Conservation (phyloP, 2,113 vertebrate species). For the Trogon melanurus region DNA sequence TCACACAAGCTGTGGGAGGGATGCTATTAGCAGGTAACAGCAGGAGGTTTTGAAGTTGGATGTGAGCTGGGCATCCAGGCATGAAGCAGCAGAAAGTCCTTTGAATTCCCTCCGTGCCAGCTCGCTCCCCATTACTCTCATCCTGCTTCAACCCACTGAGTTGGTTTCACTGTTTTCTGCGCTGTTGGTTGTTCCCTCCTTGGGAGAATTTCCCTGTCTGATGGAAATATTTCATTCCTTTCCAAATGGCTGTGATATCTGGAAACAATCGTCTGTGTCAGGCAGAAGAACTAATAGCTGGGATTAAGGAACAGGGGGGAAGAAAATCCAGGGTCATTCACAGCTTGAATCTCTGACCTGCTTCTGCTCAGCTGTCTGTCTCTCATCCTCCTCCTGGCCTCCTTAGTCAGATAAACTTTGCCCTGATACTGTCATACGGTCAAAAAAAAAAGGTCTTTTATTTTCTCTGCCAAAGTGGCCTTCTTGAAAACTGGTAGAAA, state of each 20-base stretch:
- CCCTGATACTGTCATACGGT: background rate
- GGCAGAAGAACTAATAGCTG: background rate
- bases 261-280: background rate
- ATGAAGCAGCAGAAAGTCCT: background rate
- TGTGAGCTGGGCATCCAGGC: background rate
- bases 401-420: conserved; percentile 9
- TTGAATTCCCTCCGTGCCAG: background rate
- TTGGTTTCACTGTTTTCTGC: background rate
- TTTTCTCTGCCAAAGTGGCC: background rate
- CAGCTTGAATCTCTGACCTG: background rate
- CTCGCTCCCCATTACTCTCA: background rate
- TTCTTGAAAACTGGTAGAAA: background rate
- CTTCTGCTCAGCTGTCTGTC: background rate
- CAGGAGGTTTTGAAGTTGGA: background rate
- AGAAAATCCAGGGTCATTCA: background rate
- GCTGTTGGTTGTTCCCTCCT: background rate
- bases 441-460: background rate
- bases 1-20: background rate
- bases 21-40: background rate
- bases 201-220: background rate
- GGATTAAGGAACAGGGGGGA: background rate
- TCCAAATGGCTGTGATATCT: background rate
- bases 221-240: background rate
- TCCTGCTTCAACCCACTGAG: background rate
- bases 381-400: background rate